Percentiles rank a stretch among this genome's conserved stretches.
Conservation (phyloP, 2,113 vertebrate species). For the Opisthocomus hoazin region DNA sequence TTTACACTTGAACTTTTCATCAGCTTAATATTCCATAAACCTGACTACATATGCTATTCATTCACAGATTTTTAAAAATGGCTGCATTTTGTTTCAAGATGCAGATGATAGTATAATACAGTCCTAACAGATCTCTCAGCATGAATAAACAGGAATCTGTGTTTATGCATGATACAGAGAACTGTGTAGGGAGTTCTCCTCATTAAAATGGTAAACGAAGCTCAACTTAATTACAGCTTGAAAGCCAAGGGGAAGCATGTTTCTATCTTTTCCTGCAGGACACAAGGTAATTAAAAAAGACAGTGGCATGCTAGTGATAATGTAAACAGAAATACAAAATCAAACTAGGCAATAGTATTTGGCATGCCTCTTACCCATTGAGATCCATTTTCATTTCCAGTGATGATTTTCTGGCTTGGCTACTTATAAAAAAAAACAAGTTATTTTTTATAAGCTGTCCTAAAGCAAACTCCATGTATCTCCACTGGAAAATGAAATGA, state of each 20-base stretch:
- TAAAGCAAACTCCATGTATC: not conserved
- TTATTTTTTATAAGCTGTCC: not conserved
- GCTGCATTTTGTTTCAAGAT: slow-evolving; percentile 42
- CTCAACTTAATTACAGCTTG: slow-evolving; percentile 13
- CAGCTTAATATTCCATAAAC: not conserved
- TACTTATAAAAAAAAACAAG: not conserved
- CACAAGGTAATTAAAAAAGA: slow-evolving; percentile 11
- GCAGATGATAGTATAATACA: slow-evolving; percentile 54
- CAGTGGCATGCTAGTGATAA: not conserved
- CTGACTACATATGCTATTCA: not conserved
- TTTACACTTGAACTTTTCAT: slow-evolving; percentile 2
- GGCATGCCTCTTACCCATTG: not conserved
- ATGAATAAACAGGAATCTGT: slow-evolving; percentile 73
- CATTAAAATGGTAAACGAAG: slow-evolving; percentile 53
- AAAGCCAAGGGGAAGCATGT: slow-evolving; percentile 56
- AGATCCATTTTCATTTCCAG: not conserved
- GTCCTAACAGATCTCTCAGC: slow-evolving; percentile 51
- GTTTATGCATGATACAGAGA: slow-evolving; percentile 58
- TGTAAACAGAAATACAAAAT: slow-evolving; percentile 21
- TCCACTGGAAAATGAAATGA: not conserved
- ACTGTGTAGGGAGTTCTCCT: slow-evolving; percentile 55
- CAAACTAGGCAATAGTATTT: not conserved
- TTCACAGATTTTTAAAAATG: slow-evolving; percentile 21
- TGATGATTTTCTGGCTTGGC: not conserved
- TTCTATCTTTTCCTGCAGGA: slow-evolving; percentile 60